Percentiles rank a stretch among this genome's conserved stretches.
Evolutionary conservation across 2,113 vertebrate genomes (phyloP).

Genomic region (Natator depressus): DNA sequence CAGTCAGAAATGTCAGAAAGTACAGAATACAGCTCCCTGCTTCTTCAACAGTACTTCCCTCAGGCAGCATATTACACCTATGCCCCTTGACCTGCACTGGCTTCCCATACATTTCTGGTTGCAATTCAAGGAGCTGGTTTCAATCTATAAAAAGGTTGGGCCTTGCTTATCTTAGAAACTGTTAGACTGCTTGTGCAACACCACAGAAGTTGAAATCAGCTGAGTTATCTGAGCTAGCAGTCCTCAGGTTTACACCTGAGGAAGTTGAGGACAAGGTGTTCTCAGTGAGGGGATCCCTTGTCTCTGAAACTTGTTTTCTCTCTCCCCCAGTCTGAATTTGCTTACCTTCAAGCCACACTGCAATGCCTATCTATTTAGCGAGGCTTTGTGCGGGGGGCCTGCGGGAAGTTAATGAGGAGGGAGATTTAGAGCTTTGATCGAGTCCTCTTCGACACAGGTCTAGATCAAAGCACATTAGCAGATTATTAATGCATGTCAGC

Average conservation of each 20-base stretch:
- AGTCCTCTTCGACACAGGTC: not conserved
- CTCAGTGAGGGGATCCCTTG: not conserved
- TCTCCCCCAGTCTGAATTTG: not conserved
- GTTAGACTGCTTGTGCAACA: not conserved
- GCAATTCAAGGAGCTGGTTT: not conserved
- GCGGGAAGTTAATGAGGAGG: not conserved
- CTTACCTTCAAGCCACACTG: not conserved
- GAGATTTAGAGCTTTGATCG: not conserved
- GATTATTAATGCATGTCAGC: not conserved
- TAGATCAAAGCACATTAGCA: not conserved
- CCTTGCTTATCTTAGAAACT: not conserved
- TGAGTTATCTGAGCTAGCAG: not conserved
- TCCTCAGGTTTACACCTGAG: not conserved
- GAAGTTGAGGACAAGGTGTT: not conserved
- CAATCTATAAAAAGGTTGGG: not conserved
- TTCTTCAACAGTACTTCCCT: not conserved
- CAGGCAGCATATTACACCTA: not conserved
- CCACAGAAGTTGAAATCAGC: not conserved
- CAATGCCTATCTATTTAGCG: not conserved
- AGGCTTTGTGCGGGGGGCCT: not conserved
- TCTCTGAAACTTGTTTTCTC: not conserved
- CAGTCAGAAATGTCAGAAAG: not conserved
- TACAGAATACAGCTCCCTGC: not conserved
- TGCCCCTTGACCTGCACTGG: not conserved
- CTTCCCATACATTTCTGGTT: not conserved